Evolutionary conservation across 2,888 invertebrate species (phyloP), one percentile per base, ranked within the genome.

Genomic region (Linhomoeus sp.): DNA sequence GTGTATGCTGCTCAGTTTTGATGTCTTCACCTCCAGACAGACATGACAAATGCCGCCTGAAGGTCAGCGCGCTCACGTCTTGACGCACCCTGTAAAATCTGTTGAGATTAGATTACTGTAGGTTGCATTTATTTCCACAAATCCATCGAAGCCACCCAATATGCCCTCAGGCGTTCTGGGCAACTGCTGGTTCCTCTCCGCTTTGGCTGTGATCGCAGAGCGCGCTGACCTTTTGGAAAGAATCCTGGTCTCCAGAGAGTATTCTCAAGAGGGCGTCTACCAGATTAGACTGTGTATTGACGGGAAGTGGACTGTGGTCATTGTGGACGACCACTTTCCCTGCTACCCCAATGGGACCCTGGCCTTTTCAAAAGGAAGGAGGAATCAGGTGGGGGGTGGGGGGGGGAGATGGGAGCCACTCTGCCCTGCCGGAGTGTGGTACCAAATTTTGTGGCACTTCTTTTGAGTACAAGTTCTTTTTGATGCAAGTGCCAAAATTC

Each of bases 171-270:
- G 86, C 47, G 82, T 88, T 22, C 73, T 94, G 22, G 94, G 94
- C 45, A 90, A 94, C 70, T 94, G 94, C 68, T 94, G 94, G 94
- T 75, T 94, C 39, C 72, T 94, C 33, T 88, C 88, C 57, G 90
- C 94, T 1, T 70, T 97, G 56, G 90, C 94, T 2, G 90, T 97
- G 24, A 70, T 97, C 37, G 92, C 94, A 0, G 94, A 97, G 66
- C 76, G 88, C 9, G 86, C 88, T 55, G 81, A 88, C 56, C 73
- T 97, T 19, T 82, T 97, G 0, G 78, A 83, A 55, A 81, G 84
- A 52, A 84, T 94, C 46, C 75, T 97, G 55, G 76, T 85, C 20
- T 83, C 82, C 45, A 73, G 78, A 55, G 78, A 80, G 58, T 67
- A 80, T 53, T 82, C 80, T 63, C 73, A 75, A 1, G 78, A 81